Conservation (phyloP, 2,113 vertebrate genomes). For the Gorilla gorilla region DNA sequence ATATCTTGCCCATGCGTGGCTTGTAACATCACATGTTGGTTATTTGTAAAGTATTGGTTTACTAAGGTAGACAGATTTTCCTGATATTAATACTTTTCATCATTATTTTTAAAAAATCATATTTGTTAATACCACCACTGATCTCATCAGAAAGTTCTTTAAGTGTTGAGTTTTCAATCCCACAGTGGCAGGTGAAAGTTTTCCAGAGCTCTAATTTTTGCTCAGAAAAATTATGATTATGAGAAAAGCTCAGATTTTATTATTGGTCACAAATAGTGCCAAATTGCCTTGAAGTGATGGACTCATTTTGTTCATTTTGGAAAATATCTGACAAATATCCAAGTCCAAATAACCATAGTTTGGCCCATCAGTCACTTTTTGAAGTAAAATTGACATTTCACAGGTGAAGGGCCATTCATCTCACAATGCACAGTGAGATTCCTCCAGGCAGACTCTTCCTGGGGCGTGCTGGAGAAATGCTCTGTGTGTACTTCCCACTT, state of each 20-base stretch:
- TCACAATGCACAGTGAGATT: fast-evolving
- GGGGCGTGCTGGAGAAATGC: fast-evolving
- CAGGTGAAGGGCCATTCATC: background rate
- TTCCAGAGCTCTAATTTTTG: background rate
- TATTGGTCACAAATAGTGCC: background rate
- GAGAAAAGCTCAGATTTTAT: background rate
- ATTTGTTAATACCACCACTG: background rate
- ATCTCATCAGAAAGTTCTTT: background rate
- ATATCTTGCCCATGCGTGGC: background rate
- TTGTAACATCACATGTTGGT: too few relatives aligned
- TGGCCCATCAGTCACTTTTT: background rate
- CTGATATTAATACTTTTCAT: background rate
- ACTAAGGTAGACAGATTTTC: background rate
- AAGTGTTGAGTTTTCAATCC: background rate
- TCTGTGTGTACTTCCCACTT: fast-evolving
- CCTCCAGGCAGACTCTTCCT: background rate
- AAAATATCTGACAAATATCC: background rate
- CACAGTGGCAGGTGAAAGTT: background rate
- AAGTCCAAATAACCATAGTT: background rate
- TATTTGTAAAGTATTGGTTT: background rate
- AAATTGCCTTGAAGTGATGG: background rate
- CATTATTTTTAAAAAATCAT: background rate
- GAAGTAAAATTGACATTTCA: fast-evolving
- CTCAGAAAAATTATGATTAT: background rate
- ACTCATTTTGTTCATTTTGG: background rate